Conservation (phyloP, 2,888 invertebrate genomes). For the Thecocarcelia acutangulata region DNA sequence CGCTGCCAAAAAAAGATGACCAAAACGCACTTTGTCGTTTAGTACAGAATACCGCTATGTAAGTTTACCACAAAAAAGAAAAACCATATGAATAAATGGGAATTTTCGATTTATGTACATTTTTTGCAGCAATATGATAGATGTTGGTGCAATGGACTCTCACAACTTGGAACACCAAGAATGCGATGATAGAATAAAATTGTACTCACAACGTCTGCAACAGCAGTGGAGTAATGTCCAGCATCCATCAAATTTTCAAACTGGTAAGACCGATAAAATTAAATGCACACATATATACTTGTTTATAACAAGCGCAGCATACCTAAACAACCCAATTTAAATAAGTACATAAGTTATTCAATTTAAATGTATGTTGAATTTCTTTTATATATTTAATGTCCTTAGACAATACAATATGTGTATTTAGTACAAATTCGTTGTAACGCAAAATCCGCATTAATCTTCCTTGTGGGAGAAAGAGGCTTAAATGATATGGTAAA, state of each 20-base stretch:
- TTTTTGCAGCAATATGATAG: constrained; percentile 90
- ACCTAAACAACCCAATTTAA: neutral
- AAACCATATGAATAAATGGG: neutral
- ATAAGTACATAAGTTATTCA: too few relatives aligned
- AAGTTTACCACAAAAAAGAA: constrained; percentile 76
- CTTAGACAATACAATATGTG: too few relatives aligned
- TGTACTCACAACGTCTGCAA: constrained; percentile 85
- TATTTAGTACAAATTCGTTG: too few relatives aligned
- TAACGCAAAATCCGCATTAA: too few relatives aligned
- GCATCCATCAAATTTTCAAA: constrained; percentile 75
- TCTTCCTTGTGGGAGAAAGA: too few relatives aligned
- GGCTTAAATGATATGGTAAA: too few relatives aligned
- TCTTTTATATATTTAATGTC: too few relatives aligned
- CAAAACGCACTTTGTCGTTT: constrained; percentile 94
- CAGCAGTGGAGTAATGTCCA: constrained; percentile 82
- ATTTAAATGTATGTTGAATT: too few relatives aligned
- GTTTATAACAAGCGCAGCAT: neutral
- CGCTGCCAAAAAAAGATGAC: constrained; percentile 91
- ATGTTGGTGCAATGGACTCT: constrained; percentile 94
- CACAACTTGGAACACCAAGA: constrained; percentile 94
- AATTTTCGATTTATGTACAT: neutral
- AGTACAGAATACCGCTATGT: constrained; percentile 95
- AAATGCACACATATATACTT: neutral
- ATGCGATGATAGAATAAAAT: constrained; percentile 90
- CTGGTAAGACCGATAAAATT: constrained; percentile 72